Base-by-base conservation (phyloP, 2,888 invertebrate species). In the Chaetogeoica ovagalla region DNA sequence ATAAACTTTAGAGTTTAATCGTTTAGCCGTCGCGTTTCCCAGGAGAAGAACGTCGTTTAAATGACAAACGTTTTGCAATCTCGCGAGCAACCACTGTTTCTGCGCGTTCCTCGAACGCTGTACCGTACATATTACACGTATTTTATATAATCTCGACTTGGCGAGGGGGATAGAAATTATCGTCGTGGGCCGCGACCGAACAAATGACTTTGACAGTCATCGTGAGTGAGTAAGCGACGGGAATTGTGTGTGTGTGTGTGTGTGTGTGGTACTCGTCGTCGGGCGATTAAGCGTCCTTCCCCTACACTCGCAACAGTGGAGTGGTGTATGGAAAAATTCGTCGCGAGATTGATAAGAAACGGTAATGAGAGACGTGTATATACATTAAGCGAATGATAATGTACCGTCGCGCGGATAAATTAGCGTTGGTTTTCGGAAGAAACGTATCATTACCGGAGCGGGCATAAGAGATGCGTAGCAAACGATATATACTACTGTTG, bases 261-360 rank as follows among this genome's bases (percentile, higher is more conserved):
- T n/a, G n/a, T n/a, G n/a, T n/a, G n/a, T n/a, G n/a, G n/a, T 19
- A 9, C n/a, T 19, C n/a, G 30, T 59, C 59, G 43, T 48, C 23
- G 68, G 52, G 17, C 68, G 76, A 68, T 48, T 72, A 57, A 59
- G 21, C 59, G 2, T n/a, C 9, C 21, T 30, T 30, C 30, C 30
- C 30, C 30, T 30, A 30, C 30, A 30, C 30, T 30, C n/a, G n/a
- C 43, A 30, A 30, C 30, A 30, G 2, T 30, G 21, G 11, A 21
- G 19, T 5, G 55, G 55, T 4, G 55, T 48, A 11, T 15, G 55
- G 39, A 71, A 65, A 75, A 63, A 57, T 52, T 17, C 59, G 57
- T 60, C 19, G 21, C n/a, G 57, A 77, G 76, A 77, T 77, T 77
- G 76, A 77, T 77, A 77, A 77, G 76, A 77, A 77, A 60, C 76